Conservation (phyloP, 2,113 vertebrate genomes). For the Podarcis raffonei region DNA sequence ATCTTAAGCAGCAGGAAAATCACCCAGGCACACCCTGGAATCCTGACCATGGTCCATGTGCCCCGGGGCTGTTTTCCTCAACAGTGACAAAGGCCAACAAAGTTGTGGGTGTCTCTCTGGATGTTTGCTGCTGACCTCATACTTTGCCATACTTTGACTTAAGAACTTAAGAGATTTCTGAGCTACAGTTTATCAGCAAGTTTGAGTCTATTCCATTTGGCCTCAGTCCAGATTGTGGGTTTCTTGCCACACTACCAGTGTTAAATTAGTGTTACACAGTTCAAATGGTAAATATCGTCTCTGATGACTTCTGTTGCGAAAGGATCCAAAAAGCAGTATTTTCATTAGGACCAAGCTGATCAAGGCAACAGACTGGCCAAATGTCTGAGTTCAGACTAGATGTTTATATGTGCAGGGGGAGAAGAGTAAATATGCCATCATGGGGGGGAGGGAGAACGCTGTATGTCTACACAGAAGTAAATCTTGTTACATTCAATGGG, state of each 20-base stretch:
- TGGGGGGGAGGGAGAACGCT: too few species aligned
- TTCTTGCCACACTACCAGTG: not conserved
- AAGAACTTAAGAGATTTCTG: not conserved
- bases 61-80: not conserved
- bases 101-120: not conserved
- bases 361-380: not conserved
- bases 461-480: too few species aligned
- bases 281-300: not conserved
- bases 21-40: not conserved
- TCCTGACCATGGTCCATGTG: too few species aligned
- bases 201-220: not conserved
- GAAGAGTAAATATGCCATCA: too few species aligned
- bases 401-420: too few species aligned
- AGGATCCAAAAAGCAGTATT: not conserved
- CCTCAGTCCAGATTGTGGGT: not conserved
- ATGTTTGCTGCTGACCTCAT: too few species aligned
- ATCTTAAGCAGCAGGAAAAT: not conserved
- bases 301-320: not conserved
- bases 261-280: not conserved
- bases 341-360: too few species aligned
- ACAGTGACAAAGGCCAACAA: not conserved
- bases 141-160: too few species aligned
- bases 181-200: not conserved
- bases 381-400: too few species aligned
- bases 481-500: too few species aligned